Evolutionary conservation across 2,797 vertebrate genomes (phyloP).

Genomic region (Schizopygopsis pylzovi): DNA sequence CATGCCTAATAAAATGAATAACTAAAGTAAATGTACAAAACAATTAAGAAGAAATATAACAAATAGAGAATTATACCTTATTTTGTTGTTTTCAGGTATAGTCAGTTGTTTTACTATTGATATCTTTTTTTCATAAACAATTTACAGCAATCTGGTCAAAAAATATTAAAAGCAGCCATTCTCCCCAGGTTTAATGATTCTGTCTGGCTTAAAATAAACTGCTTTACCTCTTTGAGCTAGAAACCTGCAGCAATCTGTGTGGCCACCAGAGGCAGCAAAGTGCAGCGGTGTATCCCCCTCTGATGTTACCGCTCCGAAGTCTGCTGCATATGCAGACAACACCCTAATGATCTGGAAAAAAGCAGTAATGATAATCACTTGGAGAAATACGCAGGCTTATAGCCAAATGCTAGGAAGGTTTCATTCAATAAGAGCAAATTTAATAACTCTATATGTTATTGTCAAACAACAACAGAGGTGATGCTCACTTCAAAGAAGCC

Average conservation of each 20-base stretch:
- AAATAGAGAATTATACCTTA: not conserved
- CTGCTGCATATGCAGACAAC: slow-evolving; percentile 81
- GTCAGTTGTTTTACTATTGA: not conserved
- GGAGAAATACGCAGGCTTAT: not conserved
- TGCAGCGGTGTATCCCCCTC: slow-evolving; percentile 88
- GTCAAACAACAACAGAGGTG: not conserved
- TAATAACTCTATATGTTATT: not conserved
- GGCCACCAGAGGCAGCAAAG: slow-evolving; percentile 84
- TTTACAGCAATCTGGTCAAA: not conserved
- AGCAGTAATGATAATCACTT: not conserved
- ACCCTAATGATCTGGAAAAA: slow-evolving; percentile 73
- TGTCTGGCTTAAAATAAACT: not conserved
- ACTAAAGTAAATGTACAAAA: not conserved
- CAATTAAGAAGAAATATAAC: not conserved
- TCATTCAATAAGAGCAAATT: not conserved
- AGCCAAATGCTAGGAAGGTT: not conserved
- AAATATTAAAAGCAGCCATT: not conserved
- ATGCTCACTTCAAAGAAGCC: slow-evolving; percentile 86
- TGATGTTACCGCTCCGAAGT: slow-evolving; percentile 80
- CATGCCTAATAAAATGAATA: not conserved
- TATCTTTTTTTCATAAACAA: not conserved
- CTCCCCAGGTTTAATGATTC: not conserved
- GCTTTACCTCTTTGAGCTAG: slow-evolving; percentile 90
- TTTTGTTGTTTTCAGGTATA: not conserved
- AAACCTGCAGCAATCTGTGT: slow-evolving; percentile 89